A percentile compares a stretch with the other conserved stretches of the same genome.
Evolutionary conservation across 2,888 invertebrate genomes (phyloP).

Genomic region (Zootermopsis nevadensis): DNA sequence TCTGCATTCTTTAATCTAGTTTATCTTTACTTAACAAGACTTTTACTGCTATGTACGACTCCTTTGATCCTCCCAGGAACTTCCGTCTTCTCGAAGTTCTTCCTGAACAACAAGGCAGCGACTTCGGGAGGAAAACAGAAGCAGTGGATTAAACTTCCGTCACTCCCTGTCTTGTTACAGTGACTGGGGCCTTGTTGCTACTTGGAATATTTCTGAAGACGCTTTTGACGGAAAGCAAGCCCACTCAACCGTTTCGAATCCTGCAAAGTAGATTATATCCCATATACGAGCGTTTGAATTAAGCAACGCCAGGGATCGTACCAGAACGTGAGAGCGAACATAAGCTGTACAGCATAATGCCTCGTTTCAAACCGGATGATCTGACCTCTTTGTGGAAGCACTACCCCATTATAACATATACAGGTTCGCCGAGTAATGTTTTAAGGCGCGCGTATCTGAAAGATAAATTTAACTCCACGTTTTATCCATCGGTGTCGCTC

Average conservation of each 20-base stretch:
- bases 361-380: no score
- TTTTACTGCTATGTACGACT: not conserved
- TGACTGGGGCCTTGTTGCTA: not conserved
- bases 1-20: not conserved
- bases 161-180: not conserved
- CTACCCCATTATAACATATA: no score
- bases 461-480: no score
- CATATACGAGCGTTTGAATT: no score
- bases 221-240: not conserved
- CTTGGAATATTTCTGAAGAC: not conserved
- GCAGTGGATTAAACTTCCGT: not conserved
- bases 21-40: not conserved
- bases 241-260: not conserved
- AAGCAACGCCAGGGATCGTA: no score
- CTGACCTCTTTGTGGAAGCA: no score
- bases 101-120: not conserved
- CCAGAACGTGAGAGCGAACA: no score
- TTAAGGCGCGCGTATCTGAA: no score
- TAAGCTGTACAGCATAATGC: no score
- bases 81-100: not conserved
- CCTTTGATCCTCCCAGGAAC: constrained; percentile 22
- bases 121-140: not conserved
- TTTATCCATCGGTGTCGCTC: no score
- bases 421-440: no score
- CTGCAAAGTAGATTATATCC: not conserved